Evolutionary conservation across 2,888 invertebrate species (phyloP).

Genomic region (Rhopalosiphum nymphaeae): DNA sequence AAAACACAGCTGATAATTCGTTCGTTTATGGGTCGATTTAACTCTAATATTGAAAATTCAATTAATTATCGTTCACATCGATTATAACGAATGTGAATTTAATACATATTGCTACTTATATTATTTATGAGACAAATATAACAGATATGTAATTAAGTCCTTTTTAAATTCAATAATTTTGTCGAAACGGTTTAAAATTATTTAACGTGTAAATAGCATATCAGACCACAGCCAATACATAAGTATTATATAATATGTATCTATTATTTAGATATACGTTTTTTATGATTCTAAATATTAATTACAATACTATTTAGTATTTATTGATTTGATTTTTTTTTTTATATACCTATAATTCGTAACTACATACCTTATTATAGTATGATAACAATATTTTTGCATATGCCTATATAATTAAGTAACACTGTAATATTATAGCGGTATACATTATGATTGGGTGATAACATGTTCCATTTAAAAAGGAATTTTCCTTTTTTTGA

Average conservation of each 20-base stretch:
- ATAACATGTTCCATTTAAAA: too few relatives aligned
- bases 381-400: not conserved
- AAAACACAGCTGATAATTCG: too few relatives aligned
- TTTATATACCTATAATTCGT: not conserved
- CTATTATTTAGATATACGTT: not conserved
- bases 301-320: not conserved
- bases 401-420: too few relatives aligned
- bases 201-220: conserved; percentile 36
- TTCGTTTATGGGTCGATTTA: too few relatives aligned
- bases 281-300: conserved; percentile 1
- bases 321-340: not conserved
- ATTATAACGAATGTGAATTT: too few relatives aligned
- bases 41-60: too few relatives aligned
- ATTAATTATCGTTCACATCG: too few relatives aligned
- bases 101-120: too few relatives aligned
- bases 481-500: too few relatives aligned
- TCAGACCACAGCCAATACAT: conserved; percentile 47
- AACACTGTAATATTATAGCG: too few relatives aligned
- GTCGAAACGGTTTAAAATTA: not conserved
- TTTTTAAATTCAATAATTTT: not conserved
- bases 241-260: not conserved
- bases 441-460: too few relatives aligned
- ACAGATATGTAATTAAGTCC: not conserved
- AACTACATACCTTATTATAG: not conserved
- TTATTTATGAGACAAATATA: too few relatives aligned